These are phyloP conservation scores for Pygocentrus nattereri DNA, from an alignment of 2,797 vertebrate species.

Conservation along the genomic window DNA sequence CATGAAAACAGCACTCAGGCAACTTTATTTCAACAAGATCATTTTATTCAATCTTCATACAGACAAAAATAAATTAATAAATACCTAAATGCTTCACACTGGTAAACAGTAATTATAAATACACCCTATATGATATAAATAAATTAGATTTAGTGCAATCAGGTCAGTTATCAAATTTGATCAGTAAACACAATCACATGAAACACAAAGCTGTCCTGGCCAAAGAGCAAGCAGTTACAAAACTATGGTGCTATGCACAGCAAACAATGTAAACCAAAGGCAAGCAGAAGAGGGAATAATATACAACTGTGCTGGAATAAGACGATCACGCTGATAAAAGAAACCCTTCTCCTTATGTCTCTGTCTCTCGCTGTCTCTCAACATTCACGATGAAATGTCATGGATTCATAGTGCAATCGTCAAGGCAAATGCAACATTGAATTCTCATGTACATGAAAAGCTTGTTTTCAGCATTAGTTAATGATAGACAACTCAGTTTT, in stretches of 20 bases:
- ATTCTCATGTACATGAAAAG: slow-evolving; percentile 61
- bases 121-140: slow-evolving; percentile 76
- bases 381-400: slow-evolving; percentile 9
- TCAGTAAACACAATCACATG: slow-evolving; percentile 63
- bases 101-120: slow-evolving; percentile 74
- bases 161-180: slow-evolving; percentile 39
- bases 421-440: slow-evolving; percentile 37
- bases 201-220: slow-evolving; percentile 61
- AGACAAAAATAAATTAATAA: slow-evolving; percentile 68
- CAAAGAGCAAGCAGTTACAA: slow-evolving; percentile 69
- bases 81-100: slow-evolving; percentile 72
- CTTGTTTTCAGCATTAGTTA: slow-evolving; percentile 66
- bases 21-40: slow-evolving; percentile 59
- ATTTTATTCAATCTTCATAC: slow-evolving; percentile 73
- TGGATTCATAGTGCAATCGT: slow-evolving; percentile 50
- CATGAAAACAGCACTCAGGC: slow-evolving; percentile 3
- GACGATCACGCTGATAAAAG: slow-evolving; percentile 23
- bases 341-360: slow-evolving; percentile 20
- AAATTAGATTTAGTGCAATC: slow-evolving; percentile 81
- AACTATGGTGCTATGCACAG: slow-evolving; percentile 61
- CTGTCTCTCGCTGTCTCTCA: slow-evolving; percentile 20
- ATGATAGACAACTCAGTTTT: neutral
- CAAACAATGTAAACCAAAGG: slow-evolving; percentile 63
- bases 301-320: slow-evolving; percentile 21
- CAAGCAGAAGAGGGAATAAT: neutral